A percentile compares a stretch with the other conserved stretches of the same genome.
Evolutionary conservation across 2,888 invertebrate genomes (phyloP).

Genomic region (Coelinius sp.): DNA sequence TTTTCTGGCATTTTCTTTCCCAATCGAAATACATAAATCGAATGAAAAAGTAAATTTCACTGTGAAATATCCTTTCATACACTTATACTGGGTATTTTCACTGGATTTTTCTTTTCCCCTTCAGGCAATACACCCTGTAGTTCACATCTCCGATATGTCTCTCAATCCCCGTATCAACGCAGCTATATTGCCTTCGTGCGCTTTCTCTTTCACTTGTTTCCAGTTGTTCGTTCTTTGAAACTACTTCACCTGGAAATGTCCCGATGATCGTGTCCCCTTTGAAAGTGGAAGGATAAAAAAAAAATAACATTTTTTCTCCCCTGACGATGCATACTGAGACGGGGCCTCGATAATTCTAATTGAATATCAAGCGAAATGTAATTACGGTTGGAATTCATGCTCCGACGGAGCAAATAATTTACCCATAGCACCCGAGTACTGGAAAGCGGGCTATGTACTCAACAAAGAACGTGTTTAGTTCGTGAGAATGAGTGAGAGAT

Average conservation of each 20-base stretch:
- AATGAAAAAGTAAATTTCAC: constrained; percentile 33
- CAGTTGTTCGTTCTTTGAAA: constrained; percentile 28
- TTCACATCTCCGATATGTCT: not conserved
- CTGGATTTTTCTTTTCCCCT: constrained; percentile 15
- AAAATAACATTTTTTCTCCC: constrained; percentile 35
- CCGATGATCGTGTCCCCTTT: constrained; percentile 36
- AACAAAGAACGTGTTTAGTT: constrained; percentile 1
- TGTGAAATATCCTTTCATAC: constrained; percentile 22
- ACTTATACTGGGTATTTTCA: constrained; percentile 18
- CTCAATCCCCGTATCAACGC: constrained; percentile 4
- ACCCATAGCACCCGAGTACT: constrained; percentile 36
- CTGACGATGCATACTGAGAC: constrained; percentile 31
- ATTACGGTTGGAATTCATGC: constrained; percentile 70
- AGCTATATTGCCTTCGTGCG: not conserved
- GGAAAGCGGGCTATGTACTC: constrained; percentile 18
- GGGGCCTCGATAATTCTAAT: constrained; percentile 65
- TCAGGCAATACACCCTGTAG: constrained; percentile 1
- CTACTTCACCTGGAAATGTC: constrained; percentile 39
- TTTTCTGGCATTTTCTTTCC: constrained; percentile 26
- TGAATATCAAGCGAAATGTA: constrained; percentile 70
- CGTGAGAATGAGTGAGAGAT: not conserved
- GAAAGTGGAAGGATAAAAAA: constrained; percentile 30
- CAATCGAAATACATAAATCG: constrained; percentile 31
- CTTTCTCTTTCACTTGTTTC: not conserved
- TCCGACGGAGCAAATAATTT: constrained; percentile 70